Percentiles rank a stretch among this genome's conserved stretches.
Conservation (phyloP, 2,113 vertebrate genomes). For the Tylochromis polylepis region DNA sequence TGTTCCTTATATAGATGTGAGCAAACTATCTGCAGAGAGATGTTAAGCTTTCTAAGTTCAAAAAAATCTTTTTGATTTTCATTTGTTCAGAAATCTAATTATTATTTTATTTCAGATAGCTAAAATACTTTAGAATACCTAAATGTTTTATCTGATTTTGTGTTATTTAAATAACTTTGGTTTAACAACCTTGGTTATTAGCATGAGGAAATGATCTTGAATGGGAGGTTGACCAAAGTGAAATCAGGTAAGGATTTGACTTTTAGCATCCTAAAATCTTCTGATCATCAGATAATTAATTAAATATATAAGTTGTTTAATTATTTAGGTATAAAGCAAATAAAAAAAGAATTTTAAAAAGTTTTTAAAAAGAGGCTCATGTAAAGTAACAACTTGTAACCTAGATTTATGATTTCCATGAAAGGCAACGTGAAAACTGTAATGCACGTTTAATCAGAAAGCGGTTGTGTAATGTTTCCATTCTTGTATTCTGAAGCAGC, state of each 20-base stretch:
- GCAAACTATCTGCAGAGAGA: background rate
- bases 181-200: background rate
- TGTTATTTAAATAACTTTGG: background rate
- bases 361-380: background rate
- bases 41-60: background rate
- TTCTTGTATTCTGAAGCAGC: background rate
- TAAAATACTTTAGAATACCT: background rate
- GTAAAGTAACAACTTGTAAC: background rate
- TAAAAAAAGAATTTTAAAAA: background rate
- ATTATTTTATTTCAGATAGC: background rate
- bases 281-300: background rate
- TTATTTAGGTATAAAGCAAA: background rate
- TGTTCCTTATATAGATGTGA: background rate
- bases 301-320: background rate
- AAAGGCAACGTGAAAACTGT: background rate
- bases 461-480: background rate
- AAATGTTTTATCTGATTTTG: background rate
- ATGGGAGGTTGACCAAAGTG: background rate
- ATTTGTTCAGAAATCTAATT: background rate
- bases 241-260: background rate
- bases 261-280: background rate
- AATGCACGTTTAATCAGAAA: background rate
- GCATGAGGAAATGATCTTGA: background rate
- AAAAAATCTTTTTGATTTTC: background rate
- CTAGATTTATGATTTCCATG: background rate